Evolutionary conservation across 2,797 vertebrate species (phyloP).

Genomic region (Hyperoplus lanceolatus): DNA sequence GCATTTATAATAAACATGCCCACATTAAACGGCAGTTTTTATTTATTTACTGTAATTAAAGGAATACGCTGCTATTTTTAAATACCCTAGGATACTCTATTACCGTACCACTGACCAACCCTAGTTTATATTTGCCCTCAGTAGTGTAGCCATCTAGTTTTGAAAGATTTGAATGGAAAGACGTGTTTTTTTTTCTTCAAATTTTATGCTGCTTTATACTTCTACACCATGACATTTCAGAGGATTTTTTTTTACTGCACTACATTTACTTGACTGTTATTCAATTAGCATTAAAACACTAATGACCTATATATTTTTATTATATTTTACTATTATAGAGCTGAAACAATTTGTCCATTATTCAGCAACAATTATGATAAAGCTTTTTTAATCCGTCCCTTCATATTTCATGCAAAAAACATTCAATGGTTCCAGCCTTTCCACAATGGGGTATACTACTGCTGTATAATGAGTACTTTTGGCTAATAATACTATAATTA

Average conservation of each 20-base stretch:
- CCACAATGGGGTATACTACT: neutral
- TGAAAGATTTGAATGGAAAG: too few species aligned
- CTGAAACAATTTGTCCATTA: neutral
- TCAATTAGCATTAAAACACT: neutral
- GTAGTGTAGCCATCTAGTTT: too few species aligned
- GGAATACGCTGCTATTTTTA: too few species aligned
- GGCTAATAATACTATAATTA: neutral
- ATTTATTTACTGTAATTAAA: too few species aligned
- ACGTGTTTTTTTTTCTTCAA: too few species aligned
- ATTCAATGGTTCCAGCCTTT: neutral
- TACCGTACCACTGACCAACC: too few species aligned
- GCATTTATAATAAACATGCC: too few species aligned
- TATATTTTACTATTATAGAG: neutral
- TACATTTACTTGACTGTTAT: neutral
- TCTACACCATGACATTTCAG: too few species aligned
- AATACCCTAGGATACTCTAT: too few species aligned
- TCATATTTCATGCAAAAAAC: neutral
- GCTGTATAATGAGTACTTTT: neutral
- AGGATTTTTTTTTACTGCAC: neutral
- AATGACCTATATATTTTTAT: neutral
- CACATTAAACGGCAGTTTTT: too few species aligned
- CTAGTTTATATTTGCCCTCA: too few species aligned
- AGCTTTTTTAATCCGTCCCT: neutral
- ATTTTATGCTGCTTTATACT: neutral
- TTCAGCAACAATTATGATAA: neutral